Base-by-base conservation (phyloP, 2,888 invertebrate species). In the Parnassius apollo region DNA sequence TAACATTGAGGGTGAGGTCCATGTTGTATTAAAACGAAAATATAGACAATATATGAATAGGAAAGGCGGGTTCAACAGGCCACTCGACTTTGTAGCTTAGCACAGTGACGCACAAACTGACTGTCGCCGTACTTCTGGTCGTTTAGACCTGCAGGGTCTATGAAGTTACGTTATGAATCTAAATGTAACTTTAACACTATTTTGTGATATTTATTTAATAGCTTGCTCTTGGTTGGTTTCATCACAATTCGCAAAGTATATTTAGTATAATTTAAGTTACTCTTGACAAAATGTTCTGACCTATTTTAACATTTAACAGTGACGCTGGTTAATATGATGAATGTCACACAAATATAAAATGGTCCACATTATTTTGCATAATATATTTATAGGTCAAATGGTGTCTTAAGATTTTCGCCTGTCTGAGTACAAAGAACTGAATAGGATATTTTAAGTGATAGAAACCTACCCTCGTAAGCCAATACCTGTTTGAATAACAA, bases 1-100 rank as follows among this genome's bases (percentile, higher is more conserved):
- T 44, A 99, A 99, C 81, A 97, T 98, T 75, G 95, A 95, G 61
- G 98, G 98, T n/a, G 96, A 96, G 42, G 98, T 98, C 68, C 98
- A 99, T 83, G 97, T 99, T 64, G 98, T 98, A 68, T 93, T 98
- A 66, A 98, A 99, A 91, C 93, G 99, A 75, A 98, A 98, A 90
- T 99, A 98, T 85, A 95, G 99, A 75, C 99, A 99, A 90, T 99
- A 99, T 83, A 99, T 99, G 99, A 99, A 99, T 88, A 94, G 99
- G 67, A 98, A 98, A 88, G 99, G 99, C 68, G 99, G 99, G 61
- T 99, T 99, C 89, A 99, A 99, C 88, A 93, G 99, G 80, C 99
- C 99, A 50, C 91, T 99, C 69, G 99, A 99, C 88, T 98, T 98
- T 91, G 98, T 99, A 69, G 98, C 98, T 70, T 98, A 93, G 62